Evolutionary conservation across 2,113 vertebrate genomes (phyloP).

Genomic region (Bujurquina vittata): DNA sequence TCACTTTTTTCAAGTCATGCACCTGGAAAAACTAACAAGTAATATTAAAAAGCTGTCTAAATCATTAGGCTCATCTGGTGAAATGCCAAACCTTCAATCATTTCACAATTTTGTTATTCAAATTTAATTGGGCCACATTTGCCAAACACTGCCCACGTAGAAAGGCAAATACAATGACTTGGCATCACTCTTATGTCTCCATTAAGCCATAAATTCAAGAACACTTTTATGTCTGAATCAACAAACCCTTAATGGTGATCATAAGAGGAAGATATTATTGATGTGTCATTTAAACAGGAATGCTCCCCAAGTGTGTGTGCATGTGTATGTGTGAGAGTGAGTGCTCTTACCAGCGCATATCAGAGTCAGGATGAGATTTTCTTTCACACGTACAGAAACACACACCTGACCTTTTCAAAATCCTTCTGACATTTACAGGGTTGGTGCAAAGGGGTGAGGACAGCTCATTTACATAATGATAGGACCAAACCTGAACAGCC

Average conservation of each 20-base stretch:
- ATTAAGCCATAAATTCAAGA: slow-evolving; percentile 57
- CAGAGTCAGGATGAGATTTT: not conserved
- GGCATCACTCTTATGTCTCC: slow-evolving; percentile 20
- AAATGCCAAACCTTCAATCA: slow-evolving; percentile 41
- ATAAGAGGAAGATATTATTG: slow-evolving; percentile 37
- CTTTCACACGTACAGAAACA: slow-evolving; percentile 37
- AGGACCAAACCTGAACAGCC: slow-evolving; percentile 50
- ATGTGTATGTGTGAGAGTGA: not conserved
- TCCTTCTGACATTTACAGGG: slow-evolving; percentile 74
- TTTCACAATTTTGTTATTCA: slow-evolving; percentile 23
- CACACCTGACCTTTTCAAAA: slow-evolving; percentile 74
- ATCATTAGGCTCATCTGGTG: slow-evolving; percentile 44
- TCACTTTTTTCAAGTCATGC: not conserved
- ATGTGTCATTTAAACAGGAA: slow-evolving; percentile 58
- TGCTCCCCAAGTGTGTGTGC: not conserved
- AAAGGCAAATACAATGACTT: not conserved
- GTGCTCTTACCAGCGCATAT: not conserved
- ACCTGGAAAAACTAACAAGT: slow-evolving; percentile 13
- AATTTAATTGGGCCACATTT: slow-evolving; percentile 34
- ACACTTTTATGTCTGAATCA: slow-evolving; percentile 64
- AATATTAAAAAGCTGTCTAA: slow-evolving; percentile 32
- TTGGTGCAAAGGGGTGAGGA: slow-evolving; percentile 54
- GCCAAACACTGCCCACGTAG: not conserved
- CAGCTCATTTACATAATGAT: slow-evolving; percentile 74
- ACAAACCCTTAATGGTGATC: slow-evolving; percentile 47